phyloP scores from a whole-genome alignment of 2,113 vertebrate genomes.

The Sapayoa aenigma region DNA sequence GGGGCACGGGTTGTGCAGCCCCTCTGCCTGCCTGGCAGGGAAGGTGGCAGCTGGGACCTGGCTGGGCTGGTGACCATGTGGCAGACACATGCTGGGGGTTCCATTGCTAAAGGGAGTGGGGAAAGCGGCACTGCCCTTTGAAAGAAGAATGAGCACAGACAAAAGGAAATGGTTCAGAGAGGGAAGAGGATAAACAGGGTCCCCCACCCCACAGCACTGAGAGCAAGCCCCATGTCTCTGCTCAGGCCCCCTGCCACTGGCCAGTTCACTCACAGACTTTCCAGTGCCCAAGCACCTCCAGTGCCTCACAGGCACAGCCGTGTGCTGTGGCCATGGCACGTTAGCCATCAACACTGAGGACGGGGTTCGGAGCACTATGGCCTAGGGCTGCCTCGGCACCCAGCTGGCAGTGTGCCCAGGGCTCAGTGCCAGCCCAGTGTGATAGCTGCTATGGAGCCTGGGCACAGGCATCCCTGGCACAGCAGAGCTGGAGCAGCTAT shows the following conservation, averaged over 20 bases:
- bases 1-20: neutral
- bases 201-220: neutral
- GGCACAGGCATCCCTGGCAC: neutral
- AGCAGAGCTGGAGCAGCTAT: rapidly evolving
- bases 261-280: neutral
- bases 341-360: neutral
- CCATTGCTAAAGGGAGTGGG: neutral
- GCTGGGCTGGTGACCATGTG: neutral
- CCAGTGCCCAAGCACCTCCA: neutral
- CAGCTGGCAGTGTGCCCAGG: neutral
- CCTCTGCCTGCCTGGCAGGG: neutral
- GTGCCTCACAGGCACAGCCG: rapidly evolving
- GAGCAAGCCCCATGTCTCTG: neutral
- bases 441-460: neutral
- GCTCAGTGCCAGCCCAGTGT: neutral
- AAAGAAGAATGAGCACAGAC: neutral
- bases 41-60: rapidly evolving
- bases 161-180: slow-evolving; percentile 34
- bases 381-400: neutral
- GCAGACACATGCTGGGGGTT: neutral
- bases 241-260: neutral
- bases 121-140: neutral
- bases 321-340: neutral
- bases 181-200: neutral
- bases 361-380: rapidly evolving